Base-by-base conservation (phyloP, 2,113 vertebrate genomes). In the Hemiprocne comata region DNA sequence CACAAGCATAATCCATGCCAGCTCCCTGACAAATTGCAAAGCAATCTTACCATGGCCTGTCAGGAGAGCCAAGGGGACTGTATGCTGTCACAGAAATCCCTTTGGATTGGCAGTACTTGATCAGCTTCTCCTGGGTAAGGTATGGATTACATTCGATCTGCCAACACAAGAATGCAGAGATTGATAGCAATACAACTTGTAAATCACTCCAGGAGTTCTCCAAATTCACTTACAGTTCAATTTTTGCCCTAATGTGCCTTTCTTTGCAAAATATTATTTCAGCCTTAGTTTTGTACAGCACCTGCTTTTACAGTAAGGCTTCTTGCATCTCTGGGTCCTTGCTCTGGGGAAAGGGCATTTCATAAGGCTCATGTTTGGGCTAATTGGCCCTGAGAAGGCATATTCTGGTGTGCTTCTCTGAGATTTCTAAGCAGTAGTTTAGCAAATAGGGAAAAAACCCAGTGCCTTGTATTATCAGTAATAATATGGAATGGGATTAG, bases 71-170 rank as follows among this genome's bases (percentile, higher is more conserved):
- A 9, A 99, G 98, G 3, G 99, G 99, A 33, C 99, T 99, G 93
- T 99, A 99, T 0, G 99, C 99, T 0, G 99, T 99, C 94, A 99
- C 98, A 8, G 96, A 16, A 19, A 99, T 99, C 88, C 98, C 98
- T 95, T 99, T 98, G 79, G 99, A 98, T 2, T 98, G 98, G 83
- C 99, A 99, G 93, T 98, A 99, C 73, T 92, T 88, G 82, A 99
- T 98, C 86, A 99, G 93, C 80, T 99, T 99, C 90, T 99, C 98
- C 97, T 99, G 99, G 78, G 98, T 98, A 51, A 99, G 97, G 93
- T 99, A 99, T 0, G 99, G 99, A 93, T 99, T 99, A 70, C 98
- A 99, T 93, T 99, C 99, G 1, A 99, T 62, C 99, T 99, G 87
- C 4, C 60, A 90, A 51, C 23, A 74, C 1, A 93, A 42, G 14